Evolutionary conservation across 1,140 invertebrate genomes (phyloP).

Genomic region (Pseudachorutes palmiensis): DNA sequence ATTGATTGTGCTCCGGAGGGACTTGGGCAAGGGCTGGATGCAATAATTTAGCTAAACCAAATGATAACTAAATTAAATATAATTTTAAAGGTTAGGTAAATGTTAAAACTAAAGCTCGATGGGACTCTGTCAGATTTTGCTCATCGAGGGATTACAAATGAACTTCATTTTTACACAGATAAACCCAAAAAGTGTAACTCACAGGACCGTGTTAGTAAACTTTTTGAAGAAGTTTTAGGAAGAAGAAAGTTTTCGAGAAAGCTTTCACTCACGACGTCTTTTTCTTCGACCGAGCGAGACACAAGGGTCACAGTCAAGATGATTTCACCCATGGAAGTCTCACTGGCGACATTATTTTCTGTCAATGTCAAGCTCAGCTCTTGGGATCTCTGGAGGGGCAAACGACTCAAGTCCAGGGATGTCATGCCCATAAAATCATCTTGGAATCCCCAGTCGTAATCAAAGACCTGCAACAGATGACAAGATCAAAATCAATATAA

Average conservation of each 20-base stretch:
- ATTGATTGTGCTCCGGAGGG: conserved; percentile 11
- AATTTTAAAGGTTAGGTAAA: not conserved
- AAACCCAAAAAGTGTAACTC: no score
- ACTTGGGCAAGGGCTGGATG: conserved; percentile 4
- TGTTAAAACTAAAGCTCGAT: no score
- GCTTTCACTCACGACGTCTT: conserved; percentile 71
- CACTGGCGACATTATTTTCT: conserved; percentile 53
- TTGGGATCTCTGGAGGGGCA: conserved; percentile 70
- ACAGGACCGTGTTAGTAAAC: no score
- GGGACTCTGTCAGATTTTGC: no score
- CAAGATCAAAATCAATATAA: conserved; percentile 17
- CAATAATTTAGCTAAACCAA: conserved; percentile 16
- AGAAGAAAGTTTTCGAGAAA: no score
- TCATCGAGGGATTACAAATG: no score
- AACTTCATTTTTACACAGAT: no score
- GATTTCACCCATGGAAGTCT: conserved; percentile 71
- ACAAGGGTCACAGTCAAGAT: conserved; percentile 68
- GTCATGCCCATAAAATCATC: conserved; percentile 97
- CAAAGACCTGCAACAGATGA: conserved; percentile 64
- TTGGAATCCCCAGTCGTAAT: conserved; percentile 92
- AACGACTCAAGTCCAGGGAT: conserved; percentile 67
- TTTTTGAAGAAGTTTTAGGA: no score
- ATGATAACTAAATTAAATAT: conserved; percentile 8
- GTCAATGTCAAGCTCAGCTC: conserved; percentile 68
- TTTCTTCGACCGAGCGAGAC: conserved; percentile 84